These are phyloP conservation scores for Carassius gibelio DNA, from an alignment of 2,113 vertebrate species.

Conservation along the genomic window DNA sequence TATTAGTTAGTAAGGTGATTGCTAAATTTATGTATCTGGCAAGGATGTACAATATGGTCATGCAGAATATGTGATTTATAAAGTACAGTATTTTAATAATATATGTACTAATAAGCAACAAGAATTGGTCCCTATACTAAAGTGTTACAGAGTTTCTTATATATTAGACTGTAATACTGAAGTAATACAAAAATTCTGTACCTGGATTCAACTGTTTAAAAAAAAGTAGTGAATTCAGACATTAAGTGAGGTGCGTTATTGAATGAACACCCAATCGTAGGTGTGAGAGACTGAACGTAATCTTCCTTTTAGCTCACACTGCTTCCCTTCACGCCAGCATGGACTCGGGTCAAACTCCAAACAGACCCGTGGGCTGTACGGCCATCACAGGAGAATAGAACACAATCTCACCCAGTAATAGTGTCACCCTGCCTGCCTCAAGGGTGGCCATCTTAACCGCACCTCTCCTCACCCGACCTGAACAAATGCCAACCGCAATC, in stretches of 20 bases:
- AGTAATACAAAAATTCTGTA: background rate
- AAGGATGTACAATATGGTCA: too few relatives aligned
- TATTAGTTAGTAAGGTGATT: too few relatives aligned
- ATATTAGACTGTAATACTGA: too few relatives aligned
- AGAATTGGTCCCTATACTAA: too few relatives aligned
- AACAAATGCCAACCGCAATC: slow-evolving; percentile 22
- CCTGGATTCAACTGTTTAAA: background rate
- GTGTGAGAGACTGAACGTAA: slow-evolving; percentile 25
- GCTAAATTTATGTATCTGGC: too few relatives aligned
- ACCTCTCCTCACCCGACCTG: slow-evolving; percentile 8
- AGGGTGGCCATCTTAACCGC: slow-evolving; percentile 16
- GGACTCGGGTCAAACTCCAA: slow-evolving; percentile 16
- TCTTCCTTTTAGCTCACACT: slow-evolving; percentile 28
- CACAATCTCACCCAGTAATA: slow-evolving; percentile 33
- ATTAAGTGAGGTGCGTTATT: background rate
- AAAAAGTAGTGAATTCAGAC: slow-evolving; percentile 16
- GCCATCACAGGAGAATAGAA: slow-evolving; percentile 10
- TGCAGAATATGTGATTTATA: too few relatives aligned
- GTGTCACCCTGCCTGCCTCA: slow-evolving; percentile 33
- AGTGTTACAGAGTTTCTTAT: too few relatives aligned
- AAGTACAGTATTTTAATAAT: too few relatives aligned
- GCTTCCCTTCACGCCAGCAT: background rate
- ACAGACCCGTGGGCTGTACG: background rate
- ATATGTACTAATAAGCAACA: too few relatives aligned
- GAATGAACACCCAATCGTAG: background rate